phyloP scores from a whole-genome alignment of 2,797 vertebrate genomes.

The Trachurus trachurus region DNA sequence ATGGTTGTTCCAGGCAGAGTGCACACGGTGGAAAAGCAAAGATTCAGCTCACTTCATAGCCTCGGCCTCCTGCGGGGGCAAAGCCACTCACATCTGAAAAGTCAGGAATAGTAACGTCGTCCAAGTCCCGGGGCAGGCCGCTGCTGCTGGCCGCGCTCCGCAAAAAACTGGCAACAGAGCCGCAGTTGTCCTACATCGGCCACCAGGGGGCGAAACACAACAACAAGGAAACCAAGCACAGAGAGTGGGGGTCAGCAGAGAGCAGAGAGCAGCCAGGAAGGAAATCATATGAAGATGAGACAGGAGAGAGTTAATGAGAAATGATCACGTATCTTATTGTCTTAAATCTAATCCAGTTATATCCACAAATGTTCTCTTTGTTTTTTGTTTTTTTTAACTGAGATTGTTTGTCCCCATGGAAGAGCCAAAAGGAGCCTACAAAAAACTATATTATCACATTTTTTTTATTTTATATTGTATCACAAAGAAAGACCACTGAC shows the following conservation, averaged over 20 bases:
- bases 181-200: conserved; percentile 74
- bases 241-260: neutral
- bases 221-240: conserved; percentile 38
- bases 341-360: neutral
- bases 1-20: neutral
- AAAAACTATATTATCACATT: neutral
- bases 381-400: neutral
- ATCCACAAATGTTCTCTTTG: neutral
- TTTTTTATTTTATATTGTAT: neutral
- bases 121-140: conserved; percentile 76
- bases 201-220: conserved; percentile 72
- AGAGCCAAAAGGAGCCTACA: neutral
- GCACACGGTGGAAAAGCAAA: neutral
- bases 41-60: conserved; percentile 32
- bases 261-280: neutral
- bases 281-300: neutral
- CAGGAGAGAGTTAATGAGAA: neutral
- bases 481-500: neutral
- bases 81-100: conserved; percentile 79
- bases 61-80: conserved; percentile 13
- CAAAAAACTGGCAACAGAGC: conserved; percentile 82
- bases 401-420: neutral
- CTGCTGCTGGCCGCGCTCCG: conserved; percentile 69
- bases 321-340: neutral
- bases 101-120: conserved; percentile 82